These are phyloP conservation scores for Pteronotus mesoamericanus DNA, from an alignment of 2,797 vertebrate genomes.

Conservation along the genomic window DNA sequence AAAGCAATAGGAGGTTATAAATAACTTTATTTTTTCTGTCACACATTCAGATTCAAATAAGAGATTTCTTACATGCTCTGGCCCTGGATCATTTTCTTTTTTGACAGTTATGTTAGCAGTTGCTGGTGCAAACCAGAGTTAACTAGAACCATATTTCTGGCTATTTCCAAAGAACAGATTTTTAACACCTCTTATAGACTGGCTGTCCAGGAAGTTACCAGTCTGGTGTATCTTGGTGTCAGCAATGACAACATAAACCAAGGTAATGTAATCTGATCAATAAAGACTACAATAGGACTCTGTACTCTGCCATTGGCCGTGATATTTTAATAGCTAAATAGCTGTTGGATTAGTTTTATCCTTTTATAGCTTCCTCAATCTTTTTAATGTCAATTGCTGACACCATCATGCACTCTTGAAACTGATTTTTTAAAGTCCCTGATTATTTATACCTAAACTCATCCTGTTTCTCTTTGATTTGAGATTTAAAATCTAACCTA, in stretches of 20 bases:
- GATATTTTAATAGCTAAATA: slow-evolving; percentile 1
- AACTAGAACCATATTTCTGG: slow-evolving; percentile 67
- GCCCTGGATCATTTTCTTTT: slow-evolving; percentile 51
- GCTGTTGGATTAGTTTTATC: not conserved
- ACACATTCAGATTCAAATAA: slow-evolving; percentile 57
- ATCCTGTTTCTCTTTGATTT: not conserved
- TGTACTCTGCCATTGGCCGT: not conserved
- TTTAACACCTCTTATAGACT: slow-evolving; percentile 53
- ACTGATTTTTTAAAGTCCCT: not conserved
- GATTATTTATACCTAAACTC: not conserved
- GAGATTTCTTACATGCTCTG: slow-evolving; percentile 48
- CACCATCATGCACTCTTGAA: not conserved
- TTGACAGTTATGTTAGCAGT: slow-evolving; percentile 66
- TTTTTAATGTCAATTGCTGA: not conserved
- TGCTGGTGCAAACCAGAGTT: slow-evolving; percentile 56
- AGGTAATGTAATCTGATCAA: not conserved
- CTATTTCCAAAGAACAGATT: slow-evolving; percentile 44
- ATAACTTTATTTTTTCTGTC: slow-evolving; percentile 44
- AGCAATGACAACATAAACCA: slow-evolving; percentile 28
- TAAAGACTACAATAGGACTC: slow-evolving; percentile 17
- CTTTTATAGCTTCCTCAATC: not conserved
- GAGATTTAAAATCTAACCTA: not conserved
- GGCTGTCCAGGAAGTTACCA: slow-evolving; percentile 45
- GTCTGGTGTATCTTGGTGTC: slow-evolving; percentile 26
- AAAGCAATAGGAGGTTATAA: slow-evolving; percentile 48